Percentiles rank a stretch among this genome's conserved stretches.
These are phyloP conservation scores for Eumeta japonica DNA, from an alignment of 1,140 invertebrate species.

Conservation along the genomic window DNA sequence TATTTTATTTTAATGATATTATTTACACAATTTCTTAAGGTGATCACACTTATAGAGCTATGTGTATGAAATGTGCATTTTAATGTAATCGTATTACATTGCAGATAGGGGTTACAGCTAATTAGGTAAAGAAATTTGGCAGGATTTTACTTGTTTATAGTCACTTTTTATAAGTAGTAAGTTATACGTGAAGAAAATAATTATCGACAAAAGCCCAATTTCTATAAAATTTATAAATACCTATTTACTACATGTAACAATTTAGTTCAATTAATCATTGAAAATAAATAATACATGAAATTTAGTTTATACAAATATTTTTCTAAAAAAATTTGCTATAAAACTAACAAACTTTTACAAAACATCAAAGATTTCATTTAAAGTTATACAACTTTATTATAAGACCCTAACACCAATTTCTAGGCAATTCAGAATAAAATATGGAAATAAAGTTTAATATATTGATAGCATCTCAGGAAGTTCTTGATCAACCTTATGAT, in stretches of 20 bases:
- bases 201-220: conserved; percentile 13
- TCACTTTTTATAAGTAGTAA: conserved; percentile 38
- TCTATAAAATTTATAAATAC: conserved; percentile 24
- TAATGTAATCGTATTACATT: conserved; percentile 49
- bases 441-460: too few species aligned
- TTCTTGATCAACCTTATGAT: too few species aligned
- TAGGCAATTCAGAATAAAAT: too few species aligned
- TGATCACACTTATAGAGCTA: conserved; percentile 56
- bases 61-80: conserved; percentile 51
- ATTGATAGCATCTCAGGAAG: too few species aligned
- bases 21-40: conserved; percentile 54
- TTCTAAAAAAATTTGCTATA: too few species aligned
- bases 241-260: conserved; percentile 22
- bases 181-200: too few species aligned
- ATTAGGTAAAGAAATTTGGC: conserved; percentile 41
- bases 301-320: too few species aligned
- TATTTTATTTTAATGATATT: conserved; percentile 54
- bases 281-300: conserved; percentile 24
- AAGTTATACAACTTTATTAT: too few species aligned
- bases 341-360: too few species aligned
- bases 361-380: too few species aligned
- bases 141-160: conserved; percentile 49
- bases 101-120: too few species aligned
- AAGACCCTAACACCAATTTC: too few species aligned
- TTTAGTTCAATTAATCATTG: conserved; percentile 26